phyloP scores from a whole-genome alignment of 2,797 vertebrate genomes.

The Enteromius trimaculatus region DNA sequence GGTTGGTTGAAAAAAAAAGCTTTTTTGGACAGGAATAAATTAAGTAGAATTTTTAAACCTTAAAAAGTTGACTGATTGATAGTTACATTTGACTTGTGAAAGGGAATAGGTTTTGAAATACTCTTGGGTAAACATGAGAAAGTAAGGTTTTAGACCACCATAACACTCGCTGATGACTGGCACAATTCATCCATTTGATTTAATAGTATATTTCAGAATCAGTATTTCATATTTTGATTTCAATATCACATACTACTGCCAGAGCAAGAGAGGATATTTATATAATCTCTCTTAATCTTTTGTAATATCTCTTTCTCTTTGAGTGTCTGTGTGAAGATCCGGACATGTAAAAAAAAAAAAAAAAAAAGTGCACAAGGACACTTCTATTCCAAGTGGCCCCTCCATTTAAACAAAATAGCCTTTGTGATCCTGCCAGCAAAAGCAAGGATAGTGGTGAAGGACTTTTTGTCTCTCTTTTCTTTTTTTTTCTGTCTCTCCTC shows the following conservation, averaged over 20 bases:
- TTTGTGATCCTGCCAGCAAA: slow-evolving; percentile 78
- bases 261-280: not conserved
- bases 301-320: slow-evolving; percentile 9
- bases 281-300: slow-evolving; percentile 18
- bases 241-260: not conserved
- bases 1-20: not conserved
- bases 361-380: slow-evolving; percentile 62
- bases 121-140: not conserved
- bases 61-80: not conserved
- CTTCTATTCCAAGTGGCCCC: slow-evolving; percentile 63
- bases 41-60: not conserved
- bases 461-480: slow-evolving; percentile 60
- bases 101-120: not conserved
- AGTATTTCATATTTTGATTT: slow-evolving; percentile 2
- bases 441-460: slow-evolving; percentile 70
- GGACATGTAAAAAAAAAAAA: slow-evolving; percentile 54
- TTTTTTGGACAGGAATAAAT: not conserved
- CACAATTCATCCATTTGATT: slow-evolving; percentile 3
- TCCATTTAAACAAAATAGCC: slow-evolving; percentile 71
- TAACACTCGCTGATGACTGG: not conserved
- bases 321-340: slow-evolving; percentile 45
- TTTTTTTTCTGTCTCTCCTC: slow-evolving; percentile 69
- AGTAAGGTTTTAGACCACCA: not conserved
- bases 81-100: not conserved
- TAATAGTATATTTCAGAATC: slow-evolving; percentile 5